Base-by-base conservation (phyloP, 2,888 invertebrate species). In the Morinoia aosen region DNA sequence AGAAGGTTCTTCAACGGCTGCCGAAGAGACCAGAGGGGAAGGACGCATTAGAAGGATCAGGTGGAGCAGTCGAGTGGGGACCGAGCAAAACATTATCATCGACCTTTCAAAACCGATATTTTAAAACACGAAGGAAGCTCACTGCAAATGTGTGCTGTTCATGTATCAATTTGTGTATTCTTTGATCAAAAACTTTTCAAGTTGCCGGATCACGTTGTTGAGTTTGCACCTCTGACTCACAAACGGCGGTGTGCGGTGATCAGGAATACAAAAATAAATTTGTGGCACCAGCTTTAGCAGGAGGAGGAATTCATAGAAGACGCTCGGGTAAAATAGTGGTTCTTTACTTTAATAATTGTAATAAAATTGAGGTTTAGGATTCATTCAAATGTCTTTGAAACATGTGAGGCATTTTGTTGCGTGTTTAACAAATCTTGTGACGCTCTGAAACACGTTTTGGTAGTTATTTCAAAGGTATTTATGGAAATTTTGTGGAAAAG, bases 1-100 rank as follows among this genome's bases (percentile, higher is more conserved):
- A 57, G 93, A 58, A 93, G 93, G 93, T 48, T 93, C 93, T 33
- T 93, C 93, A 93, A 93, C 48, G 33, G 93, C 93, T 93, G 93
- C 57, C 14, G 57, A 48, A 93, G 93, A 93, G 57, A 93, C 93
- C 56, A 25, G 57, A 57, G 91, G 57, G 57, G 48, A 48, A 93
- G 57, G 57, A 57, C 56, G 19, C 57, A 93, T 93, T 93, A 93
- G 93, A 93, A 57, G 93, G 93, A 57, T 93, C 93, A 93, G 56
- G 93, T 93, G 48, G 11, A 90, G 76, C 76, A 76, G 76, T 76
- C 76, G 76, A 25, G 76, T 76, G 76, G 76, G 76, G 76, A 76
- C 76, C 19, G 76, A 76, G 76, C 33, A 76, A 76, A 76, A 76
- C 61, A 76, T 33, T 76, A 33, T 76, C 76, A 76, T 76, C 76